Conservation (phyloP, 2,797 vertebrate species). For the Tarsius wallacei region DNA sequence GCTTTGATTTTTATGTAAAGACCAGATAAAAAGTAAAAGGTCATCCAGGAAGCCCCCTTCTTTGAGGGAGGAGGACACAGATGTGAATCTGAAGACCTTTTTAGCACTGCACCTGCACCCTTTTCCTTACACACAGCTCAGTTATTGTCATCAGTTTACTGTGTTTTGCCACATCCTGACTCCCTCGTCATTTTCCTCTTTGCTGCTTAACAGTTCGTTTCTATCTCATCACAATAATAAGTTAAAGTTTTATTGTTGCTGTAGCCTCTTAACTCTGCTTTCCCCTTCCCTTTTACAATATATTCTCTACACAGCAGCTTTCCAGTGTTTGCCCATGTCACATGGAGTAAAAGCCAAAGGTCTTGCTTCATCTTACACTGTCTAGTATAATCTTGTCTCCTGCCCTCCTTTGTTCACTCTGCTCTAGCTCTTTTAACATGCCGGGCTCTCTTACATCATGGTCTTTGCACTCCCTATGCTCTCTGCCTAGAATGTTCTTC, state of each 20-base stretch:
- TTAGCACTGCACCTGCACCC: neutral
- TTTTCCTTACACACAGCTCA: neutral
- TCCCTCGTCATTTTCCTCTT: neutral
- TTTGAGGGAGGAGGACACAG: neutral
- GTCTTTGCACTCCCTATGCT: neutral
- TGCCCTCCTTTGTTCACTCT: neutral
- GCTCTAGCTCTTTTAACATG: neutral
- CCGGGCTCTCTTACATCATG: neutral
- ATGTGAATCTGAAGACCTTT: neutral
- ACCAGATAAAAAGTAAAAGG: neutral
- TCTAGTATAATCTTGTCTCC: neutral
- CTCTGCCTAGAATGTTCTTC: neutral
- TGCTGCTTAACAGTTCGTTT: neutral
- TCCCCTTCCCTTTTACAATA: neutral
- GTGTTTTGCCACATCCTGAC: neutral
- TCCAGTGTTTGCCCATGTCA: neutral
- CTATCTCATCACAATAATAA: neutral
- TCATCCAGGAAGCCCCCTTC: neutral
- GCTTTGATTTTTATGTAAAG: conserved; percentile 27
- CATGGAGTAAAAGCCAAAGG: neutral
- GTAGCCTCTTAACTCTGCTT: neutral
- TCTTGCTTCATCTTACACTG: neutral
- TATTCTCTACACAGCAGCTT: neutral
- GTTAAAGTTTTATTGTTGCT: neutral
- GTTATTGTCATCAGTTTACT: neutral